Percentiles rank a stretch among this genome's conserved stretches.
These are phyloP conservation scores for Xiphydria camelus DNA, from an alignment of 2,888 invertebrate species.

Conservation along the genomic window DNA sequence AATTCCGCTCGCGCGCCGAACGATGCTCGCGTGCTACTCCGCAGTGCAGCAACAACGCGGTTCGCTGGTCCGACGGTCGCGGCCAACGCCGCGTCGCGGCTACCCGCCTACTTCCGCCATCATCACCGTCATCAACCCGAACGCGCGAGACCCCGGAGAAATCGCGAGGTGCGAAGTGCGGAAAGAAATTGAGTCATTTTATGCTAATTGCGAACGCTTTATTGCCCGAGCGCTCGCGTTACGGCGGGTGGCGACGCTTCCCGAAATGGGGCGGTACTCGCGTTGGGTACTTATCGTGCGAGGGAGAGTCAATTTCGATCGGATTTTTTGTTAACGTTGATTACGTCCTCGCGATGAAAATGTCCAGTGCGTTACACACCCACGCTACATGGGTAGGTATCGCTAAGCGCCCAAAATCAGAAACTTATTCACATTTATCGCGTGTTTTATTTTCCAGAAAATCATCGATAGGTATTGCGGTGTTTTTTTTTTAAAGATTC, in stretches of 20 bases:
- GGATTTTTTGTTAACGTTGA: too few relatives aligned
- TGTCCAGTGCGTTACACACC: too few relatives aligned
- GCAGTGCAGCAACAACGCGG: background rate
- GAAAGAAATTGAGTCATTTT: conserved; percentile 6
- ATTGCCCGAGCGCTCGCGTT: conserved; percentile 1
- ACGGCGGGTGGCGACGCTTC: background rate
- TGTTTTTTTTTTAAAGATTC: too few relatives aligned
- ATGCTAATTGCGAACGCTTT: conserved; percentile 2
- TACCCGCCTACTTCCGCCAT: background rate
- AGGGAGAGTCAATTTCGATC: conserved; percentile 1
- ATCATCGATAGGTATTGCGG: too few relatives aligned
- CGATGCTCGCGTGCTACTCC: background rate
- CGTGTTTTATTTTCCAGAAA: too few relatives aligned
- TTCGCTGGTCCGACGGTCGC: background rate
- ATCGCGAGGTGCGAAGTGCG: background rate
- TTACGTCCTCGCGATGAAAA: background rate
- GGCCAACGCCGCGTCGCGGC: background rate
- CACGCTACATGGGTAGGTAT: too few relatives aligned
- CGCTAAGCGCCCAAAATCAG: too few relatives aligned
- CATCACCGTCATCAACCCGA: background rate
- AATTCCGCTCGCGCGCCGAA: background rate
- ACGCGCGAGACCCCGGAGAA: background rate
- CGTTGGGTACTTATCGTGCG: background rate
- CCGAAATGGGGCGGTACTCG: background rate
- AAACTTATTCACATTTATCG: too few relatives aligned